Percentiles rank a stretch among this genome's conserved stretches.
Conservation (phyloP, 2,888 invertebrate genomes). For the Neocrepidodera transversa region DNA sequence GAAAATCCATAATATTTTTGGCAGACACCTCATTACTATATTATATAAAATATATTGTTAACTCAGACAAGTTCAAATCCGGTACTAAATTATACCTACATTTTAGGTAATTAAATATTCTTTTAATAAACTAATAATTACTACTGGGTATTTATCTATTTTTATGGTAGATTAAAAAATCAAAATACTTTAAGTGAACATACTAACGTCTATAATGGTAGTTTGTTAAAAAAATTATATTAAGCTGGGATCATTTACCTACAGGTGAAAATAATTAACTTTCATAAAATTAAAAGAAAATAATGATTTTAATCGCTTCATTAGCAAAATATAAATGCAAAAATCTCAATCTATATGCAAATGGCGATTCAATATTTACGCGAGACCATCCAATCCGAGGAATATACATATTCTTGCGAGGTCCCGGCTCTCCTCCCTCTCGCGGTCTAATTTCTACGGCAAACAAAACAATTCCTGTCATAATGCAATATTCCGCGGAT, state of each 20-base stretch:
- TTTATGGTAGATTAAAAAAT: no score
- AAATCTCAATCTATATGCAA: slow-evolving; percentile 55
- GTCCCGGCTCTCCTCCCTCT: neutral
- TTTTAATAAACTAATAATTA: no score
- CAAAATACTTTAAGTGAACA: no score
- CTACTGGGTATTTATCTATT: no score
- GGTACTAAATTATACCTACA: no score
- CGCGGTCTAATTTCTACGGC: slow-evolving; percentile 28
- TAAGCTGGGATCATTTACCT: neutral
- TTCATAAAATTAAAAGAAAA: neutral
- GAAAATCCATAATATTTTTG: no score
- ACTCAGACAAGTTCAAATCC: no score
- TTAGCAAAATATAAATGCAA: slow-evolving; percentile 47
- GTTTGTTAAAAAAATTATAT: neutral
- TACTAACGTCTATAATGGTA: no score
- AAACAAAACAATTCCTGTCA: slow-evolving; percentile 28
- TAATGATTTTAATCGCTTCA: slow-evolving; percentile 41
- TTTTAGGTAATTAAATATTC: no score
- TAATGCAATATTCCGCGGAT: slow-evolving; percentile 36
- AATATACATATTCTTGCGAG: slow-evolving; percentile 24
- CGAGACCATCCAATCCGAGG: slow-evolving; percentile 36
- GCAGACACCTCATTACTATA: no score
- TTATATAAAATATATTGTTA: no score
- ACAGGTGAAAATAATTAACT: neutral
- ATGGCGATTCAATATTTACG: slow-evolving; percentile 51